Evolutionary conservation across 2,888 invertebrate genomes (phyloP), one percentile per base, ranked within the genome.

Genomic region (Amiota mariae): DNA sequence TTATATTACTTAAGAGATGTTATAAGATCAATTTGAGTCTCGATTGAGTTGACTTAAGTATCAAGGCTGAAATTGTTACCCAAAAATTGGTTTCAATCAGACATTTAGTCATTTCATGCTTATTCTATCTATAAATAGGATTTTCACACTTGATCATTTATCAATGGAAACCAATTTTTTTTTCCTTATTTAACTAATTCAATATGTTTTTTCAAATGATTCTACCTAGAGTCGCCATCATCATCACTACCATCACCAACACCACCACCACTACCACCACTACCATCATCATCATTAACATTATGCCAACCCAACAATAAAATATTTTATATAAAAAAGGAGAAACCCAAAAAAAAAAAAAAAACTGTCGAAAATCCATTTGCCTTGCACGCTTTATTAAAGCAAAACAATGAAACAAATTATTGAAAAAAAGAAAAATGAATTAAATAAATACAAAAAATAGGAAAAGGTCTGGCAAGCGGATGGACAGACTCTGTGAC

Each of bases 351-450:
- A 24, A 15, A 66, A 66, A 54, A 3, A 4, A 18, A 11, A 24
- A 15, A 66, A 66, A 54, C 51, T 15, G 12, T 18, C 49, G 18
- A 48, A 66, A 68, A 68, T 54, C 67, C 67, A 68, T 68, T 68
- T 54, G 51, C 13, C 51, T n/a, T 51, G 67, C 54, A 68, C 54
- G 67, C 67, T 54, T 68, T 68, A 68, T 49, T 68, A 68, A 54
- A 68, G 51, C 51, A 68, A 68, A 24, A 68, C 51, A 68, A 68
- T 68, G 54, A 2, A 12, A 18, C 67, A 54, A 68, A 68, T 51
- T 68, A 54, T 54, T 54, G 8, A 68, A 54, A 49, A 49, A 49
- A 68, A 51, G 20, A 59, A 59, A 59, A 68, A 12, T 54, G 67
- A 54, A 66, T 66, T 54, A 68, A 68, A 18, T 64, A 64, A 54